Evolutionary conservation across 2,888 invertebrate genomes (phyloP).

Genomic region (Athalia circularis): DNA sequence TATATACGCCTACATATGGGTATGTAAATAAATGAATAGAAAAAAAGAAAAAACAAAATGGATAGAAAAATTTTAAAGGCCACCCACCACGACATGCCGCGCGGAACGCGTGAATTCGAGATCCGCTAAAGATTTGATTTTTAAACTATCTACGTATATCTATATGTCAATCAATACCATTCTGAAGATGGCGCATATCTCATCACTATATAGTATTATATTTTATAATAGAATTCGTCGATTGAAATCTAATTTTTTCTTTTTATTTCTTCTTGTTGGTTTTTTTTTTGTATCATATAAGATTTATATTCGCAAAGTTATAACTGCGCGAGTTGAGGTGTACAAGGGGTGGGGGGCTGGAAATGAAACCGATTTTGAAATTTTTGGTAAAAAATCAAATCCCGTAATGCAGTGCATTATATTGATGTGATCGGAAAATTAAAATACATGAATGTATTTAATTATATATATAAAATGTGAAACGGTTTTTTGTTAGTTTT

Average conservation of each 20-base stretch:
- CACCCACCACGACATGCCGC: constrained; percentile 14
- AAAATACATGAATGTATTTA: no score
- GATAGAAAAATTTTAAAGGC: background rate
- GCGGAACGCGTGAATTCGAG: background rate
- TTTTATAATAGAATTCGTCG: constrained; percentile 31
- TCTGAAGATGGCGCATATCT: constrained; percentile 44
- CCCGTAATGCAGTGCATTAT: no score
- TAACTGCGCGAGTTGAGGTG: background rate
- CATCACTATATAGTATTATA: constrained; percentile 17
- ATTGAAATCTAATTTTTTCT: constrained; percentile 29
- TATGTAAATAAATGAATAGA: no score
- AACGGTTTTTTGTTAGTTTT: no score
- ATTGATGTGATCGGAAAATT: no score
- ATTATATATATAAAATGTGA: no score
- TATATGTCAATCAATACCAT: constrained; percentile 7
- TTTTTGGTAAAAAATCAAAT: no score
- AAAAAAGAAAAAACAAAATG: no score
- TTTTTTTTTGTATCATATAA: background rate
- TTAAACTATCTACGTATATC: constrained; percentile 13
- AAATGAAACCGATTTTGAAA: background rate
- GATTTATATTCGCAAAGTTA: constrained; percentile 24
- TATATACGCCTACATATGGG: background rate
- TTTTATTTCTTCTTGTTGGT: no score
- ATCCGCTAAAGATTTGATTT: constrained; percentile 22
- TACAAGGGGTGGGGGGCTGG: background rate